Percentiles rank a stretch among this genome's conserved stretches.
These are phyloP conservation scores for Eclectus roratus DNA, from an alignment of 2,113 vertebrate species.

Conservation along the genomic window DNA sequence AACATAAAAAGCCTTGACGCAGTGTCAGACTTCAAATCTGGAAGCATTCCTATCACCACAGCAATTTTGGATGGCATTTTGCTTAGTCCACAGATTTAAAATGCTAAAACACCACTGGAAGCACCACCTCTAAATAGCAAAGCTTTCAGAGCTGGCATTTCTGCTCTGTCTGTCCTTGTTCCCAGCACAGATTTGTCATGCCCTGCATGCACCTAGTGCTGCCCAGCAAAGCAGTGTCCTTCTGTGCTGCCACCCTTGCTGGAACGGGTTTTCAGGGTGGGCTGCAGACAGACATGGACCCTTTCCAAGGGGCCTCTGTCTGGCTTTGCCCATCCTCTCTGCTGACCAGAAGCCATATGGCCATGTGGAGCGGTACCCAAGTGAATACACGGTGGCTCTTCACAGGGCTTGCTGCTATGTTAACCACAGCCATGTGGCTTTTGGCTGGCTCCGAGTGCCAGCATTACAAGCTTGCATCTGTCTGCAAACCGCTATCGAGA, in stretches of 20 bases:
- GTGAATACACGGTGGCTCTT: accelerated
- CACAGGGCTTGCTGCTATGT: accelerated
- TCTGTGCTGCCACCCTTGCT: not conserved
- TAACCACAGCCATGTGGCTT: not conserved
- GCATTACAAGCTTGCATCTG: not conserved
- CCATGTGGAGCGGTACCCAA: accelerated
- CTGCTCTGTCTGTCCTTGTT: accelerated
- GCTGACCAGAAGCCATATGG: not conserved
- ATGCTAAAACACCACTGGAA: not conserved
- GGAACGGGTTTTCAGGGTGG: not conserved
- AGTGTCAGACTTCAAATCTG: not conserved
- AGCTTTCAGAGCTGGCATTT: not conserved
- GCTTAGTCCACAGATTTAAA: not conserved
- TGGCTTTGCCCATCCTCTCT: not conserved
- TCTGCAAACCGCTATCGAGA: not conserved
- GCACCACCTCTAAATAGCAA: not conserved
- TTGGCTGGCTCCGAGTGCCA: not conserved
- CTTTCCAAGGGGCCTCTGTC: not conserved
- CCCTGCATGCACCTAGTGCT: not conserved
- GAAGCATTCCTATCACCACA: not conserved
- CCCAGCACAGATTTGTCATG: not conserved
- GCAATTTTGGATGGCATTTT: not conserved
- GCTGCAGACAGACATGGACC: accelerated
- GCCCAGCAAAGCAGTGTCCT: not conserved
- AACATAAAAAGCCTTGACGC: accelerated